Conservation (phyloP, 2,797 vertebrate species). For the Lagocephalus sceleratus region DNA sequence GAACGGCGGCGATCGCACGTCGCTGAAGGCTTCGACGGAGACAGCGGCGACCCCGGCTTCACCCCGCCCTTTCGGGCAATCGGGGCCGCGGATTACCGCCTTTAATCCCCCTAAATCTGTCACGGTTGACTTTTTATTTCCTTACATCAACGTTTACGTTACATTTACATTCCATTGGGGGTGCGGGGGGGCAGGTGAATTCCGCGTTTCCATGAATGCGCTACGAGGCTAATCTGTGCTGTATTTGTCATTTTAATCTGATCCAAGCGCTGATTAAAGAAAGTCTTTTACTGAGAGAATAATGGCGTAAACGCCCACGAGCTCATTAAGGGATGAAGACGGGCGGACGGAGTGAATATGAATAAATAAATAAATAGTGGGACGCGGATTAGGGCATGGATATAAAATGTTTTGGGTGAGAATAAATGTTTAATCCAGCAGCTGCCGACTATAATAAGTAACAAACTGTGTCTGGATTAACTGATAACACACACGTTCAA, state of each 20-base stretch:
- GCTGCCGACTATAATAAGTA: too few species aligned
- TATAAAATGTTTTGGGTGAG: not conserved
- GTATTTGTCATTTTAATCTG: slow-evolving; percentile 36
- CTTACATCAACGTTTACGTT: too few species aligned
- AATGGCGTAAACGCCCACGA: not conserved
- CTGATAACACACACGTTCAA: too few species aligned
- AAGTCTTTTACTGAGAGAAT: not conserved
- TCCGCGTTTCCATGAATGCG: slow-evolving; percentile 1
- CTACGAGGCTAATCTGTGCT: slow-evolving; percentile 19
- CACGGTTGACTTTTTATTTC: not conserved
- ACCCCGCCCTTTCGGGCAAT: slow-evolving; percentile 27
- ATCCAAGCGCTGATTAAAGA: slow-evolving; percentile 13
- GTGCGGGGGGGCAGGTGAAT: too few species aligned
- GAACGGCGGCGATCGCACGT: not conserved
- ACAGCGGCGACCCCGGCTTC: slow-evolving; percentile 23
- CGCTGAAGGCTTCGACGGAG: slow-evolving; percentile 13
- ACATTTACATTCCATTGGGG: too few species aligned
- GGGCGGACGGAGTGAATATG: not conserved
- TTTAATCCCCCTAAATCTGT: slow-evolving; percentile 25
- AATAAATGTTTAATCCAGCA: too few species aligned
- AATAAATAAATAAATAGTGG: slow-evolving; percentile 20
- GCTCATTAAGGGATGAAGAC: slow-evolving; percentile 3
- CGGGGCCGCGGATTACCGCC: slow-evolving; percentile 31
- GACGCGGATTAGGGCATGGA: slow-evolving; percentile 12
- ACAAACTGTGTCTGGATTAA: too few species aligned